Base-by-base conservation (phyloP, 2,888 invertebrate species). In the Nebria brevicollis region DNA sequence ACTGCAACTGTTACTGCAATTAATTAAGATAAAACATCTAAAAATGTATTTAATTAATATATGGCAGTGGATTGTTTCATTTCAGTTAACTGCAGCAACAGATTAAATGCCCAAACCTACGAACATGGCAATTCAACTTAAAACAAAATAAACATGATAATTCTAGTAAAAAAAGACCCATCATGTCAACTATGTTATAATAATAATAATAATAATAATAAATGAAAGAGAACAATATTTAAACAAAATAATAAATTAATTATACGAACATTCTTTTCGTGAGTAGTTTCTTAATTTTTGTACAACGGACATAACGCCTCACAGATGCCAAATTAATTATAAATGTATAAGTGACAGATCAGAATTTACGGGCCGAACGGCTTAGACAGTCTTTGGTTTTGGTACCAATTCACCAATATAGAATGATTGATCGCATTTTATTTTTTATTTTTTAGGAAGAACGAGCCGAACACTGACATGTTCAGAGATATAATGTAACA, bases 331-430 rank as follows among this genome's bases (percentile, higher is more conserved):
- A 78, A 66, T 77, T 68, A 77, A 77, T 34, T 77, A 77, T 42
- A 68, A 34, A 77, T 77, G 42, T 77, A 68, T 65, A 10, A 15
- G 65, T 66, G 66, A 74, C 73, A 78, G 73, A 73, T 74, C 73
- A 73, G 73, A 78, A 54, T 11, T 65, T 26, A 20, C 64, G 66
- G 26, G 25, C 15, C n/a, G 15, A 34, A 20, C 64, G 34, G 34
- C 54, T 13, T 70, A 79, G 15, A 68, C 81, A 81, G 81, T 81
- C 81, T 81, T 81, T 81, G 81, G 81, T 80, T 80, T 75, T 72
- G 75, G 75, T 80, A 80, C 80, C 80, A 80, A 80, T 80, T 75
- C 75, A 75, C 79, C 79, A 74, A 74, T 79, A 74, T 42, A 34
- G 43, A 80, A 77, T 77, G 77, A 81, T 77, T 70, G 72, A 80